Evolutionary conservation across 2,888 invertebrate genomes (phyloP), one percentile per base, ranked within the genome.

Genomic region (Ormyrus labotus): DNA sequence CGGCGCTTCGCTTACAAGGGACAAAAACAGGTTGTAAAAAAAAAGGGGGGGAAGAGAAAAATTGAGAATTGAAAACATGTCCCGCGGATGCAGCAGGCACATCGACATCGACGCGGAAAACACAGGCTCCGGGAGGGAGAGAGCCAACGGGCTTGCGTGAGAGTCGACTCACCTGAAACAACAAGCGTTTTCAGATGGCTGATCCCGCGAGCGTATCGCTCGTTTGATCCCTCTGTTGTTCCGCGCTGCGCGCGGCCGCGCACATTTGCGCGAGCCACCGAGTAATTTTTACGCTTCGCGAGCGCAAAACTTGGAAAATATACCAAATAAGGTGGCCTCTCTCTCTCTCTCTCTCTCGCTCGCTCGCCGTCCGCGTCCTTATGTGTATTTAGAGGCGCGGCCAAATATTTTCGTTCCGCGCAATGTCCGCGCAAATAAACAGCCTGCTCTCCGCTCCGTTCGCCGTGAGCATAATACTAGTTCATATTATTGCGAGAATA

Each of bases 171-270:
- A 90, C 90, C 90, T 90, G 90, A 90, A 90, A 90, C 89, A 90
- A 90, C 90, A 90, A 87, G 87, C 87, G 88, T 89, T 90, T 90
- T 89, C 90, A 88, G 90, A 90, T 90, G 89, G 87, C 87, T 89
- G 90, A 89, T 89, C 89, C 89, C 86, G 88, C 88, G 89, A 89
- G 88, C 34, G 34, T 34, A 34, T 13, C 34, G 34, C 34, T 34
- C 34, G 34, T 34, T 34, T 34, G 34, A 34, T 34, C 34, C 34
- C 34, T 34, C 34, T 34, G 34, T 34, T 34, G 34, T 34, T 34
- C 34, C 34, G 34, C 34, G 34, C 34, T 13, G 13, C 34, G 64
- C 61, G 34, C 55, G 34, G 34, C 34, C 34, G 86, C 85, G 83
- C 82, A 81, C 85, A 87, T 87, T 88, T 87, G 85, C 86, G 84